A percentile compares a stretch with the other conserved stretches of the same genome.
These are phyloP conservation scores for Ischnura elegans DNA, from an alignment of 2,888 invertebrate species.

Conservation along the genomic window DNA sequence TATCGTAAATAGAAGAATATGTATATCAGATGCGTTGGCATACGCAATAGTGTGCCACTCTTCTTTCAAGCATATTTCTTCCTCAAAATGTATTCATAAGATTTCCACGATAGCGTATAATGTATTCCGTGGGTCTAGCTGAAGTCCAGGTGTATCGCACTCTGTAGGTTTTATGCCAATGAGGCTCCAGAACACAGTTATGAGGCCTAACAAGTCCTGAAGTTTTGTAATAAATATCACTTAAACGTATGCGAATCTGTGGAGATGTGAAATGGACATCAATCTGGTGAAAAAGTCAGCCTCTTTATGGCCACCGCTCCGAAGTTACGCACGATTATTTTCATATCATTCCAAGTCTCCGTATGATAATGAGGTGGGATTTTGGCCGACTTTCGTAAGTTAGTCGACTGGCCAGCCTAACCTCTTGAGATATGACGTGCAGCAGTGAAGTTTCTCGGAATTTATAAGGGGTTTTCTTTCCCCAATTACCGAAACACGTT, in stretches of 20 bases:
- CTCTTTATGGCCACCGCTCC: constrained; percentile 29
- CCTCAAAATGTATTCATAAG: not conserved
- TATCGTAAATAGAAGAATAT: not conserved
- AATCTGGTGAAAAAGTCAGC: not conserved
- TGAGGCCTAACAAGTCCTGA: constrained; percentile 52
- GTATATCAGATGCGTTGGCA: not conserved
- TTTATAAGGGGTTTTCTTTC: constrained; percentile 23
- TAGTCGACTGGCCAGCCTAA: not conserved
- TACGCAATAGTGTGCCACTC: not conserved
- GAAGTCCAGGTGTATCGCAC: not conserved
- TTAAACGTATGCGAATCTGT: constrained; percentile 45
- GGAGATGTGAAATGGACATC: constrained; percentile 39
- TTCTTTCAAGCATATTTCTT: not conserved
- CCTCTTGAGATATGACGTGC: not conserved
- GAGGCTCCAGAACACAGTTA: constrained; percentile 49
- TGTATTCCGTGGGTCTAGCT: not conserved
- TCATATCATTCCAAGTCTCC: constrained; percentile 35
- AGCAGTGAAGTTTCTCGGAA: not conserved
- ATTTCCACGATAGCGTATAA: not conserved
- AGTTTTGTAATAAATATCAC: constrained; percentile 55
- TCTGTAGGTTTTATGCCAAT: not conserved
- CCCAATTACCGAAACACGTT: constrained; percentile 26
- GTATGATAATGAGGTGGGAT: constrained; percentile 55
- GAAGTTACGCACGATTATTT: constrained; percentile 40
- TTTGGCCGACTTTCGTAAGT: constrained; percentile 28